Evolutionary conservation across 2,113 vertebrate species (phyloP).

Genomic region (Pseudorasbora parva): DNA sequence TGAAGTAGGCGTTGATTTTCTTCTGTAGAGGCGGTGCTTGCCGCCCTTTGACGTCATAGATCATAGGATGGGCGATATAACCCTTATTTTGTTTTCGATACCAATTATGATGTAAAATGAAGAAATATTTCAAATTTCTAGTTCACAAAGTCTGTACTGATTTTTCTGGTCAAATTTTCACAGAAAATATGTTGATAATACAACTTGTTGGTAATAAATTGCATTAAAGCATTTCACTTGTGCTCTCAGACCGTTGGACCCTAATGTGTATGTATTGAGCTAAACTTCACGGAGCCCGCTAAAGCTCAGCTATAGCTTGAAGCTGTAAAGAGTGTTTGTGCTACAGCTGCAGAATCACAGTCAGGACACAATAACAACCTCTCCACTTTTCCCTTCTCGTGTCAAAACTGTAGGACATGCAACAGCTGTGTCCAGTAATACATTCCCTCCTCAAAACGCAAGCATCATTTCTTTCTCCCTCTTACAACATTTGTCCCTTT

Average conservation of each 20-base stretch:
- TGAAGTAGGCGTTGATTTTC: too few species aligned
- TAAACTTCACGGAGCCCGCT: not conserved
- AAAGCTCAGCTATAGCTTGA: not conserved
- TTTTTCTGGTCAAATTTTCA: not conserved
- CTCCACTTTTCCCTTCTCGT: slow-evolving; percentile 35
- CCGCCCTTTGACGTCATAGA: too few species aligned
- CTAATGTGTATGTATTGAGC: not conserved
- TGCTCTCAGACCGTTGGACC: too few species aligned
- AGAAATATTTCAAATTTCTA: not conserved
- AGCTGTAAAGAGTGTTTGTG: not conserved
- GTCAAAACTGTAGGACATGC: slow-evolving; percentile 25
- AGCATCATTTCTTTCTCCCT: slow-evolving; percentile 9
- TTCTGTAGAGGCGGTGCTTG: too few species aligned
- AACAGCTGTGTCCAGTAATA: slow-evolving; percentile 37
- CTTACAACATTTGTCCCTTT: slow-evolving; percentile 1
- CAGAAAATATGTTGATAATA: not conserved
- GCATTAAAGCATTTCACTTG: not conserved
- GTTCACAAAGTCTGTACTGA: not conserved
- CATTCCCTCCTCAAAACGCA: slow-evolving; percentile 10
- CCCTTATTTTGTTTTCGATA: too few species aligned
- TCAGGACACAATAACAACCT: slow-evolving; percentile 16
- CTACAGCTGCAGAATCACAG: slow-evolving; percentile 24
- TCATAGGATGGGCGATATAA: too few species aligned
- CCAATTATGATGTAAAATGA: not conserved
- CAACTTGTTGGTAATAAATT: too few species aligned